phyloP scores from a whole-genome alignment of 2,888 invertebrate genomes.

The Coleophora deauratella region DNA sequence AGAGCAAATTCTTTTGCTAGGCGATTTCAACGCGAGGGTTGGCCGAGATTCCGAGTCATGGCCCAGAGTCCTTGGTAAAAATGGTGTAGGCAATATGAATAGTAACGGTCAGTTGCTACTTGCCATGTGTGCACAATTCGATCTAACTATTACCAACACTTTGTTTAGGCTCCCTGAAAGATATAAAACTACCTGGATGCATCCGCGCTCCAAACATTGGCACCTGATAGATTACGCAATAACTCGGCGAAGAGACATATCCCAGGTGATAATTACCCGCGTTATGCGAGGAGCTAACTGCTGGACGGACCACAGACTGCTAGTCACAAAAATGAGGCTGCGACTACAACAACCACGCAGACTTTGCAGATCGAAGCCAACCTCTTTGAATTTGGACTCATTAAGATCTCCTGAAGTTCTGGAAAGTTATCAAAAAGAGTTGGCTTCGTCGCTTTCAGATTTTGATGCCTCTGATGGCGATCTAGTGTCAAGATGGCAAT shows the following conservation, averaged over 20 bases:
- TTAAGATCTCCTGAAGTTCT: not conserved
- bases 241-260: conserved; percentile 12
- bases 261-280: conserved; percentile 18
- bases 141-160: conserved; percentile 17
- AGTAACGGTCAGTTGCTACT: conserved; percentile 19
- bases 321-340: conserved; percentile 12
- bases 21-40: conserved; percentile 16
- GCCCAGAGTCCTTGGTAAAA: conserved; percentile 18
- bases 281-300: conserved; percentile 20
- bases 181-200: conserved; percentile 24
- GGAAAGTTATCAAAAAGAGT: not conserved
- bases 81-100: conserved; percentile 23
- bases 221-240: conserved; percentile 19
- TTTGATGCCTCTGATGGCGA: not conserved
- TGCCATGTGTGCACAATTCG: conserved; percentile 17
- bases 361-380: not conserved
- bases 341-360: conserved; percentile 6
- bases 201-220: conserved; percentile 23
- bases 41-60: conserved; percentile 11
- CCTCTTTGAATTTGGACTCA: not conserved
- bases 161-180: conserved; percentile 20
- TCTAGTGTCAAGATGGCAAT: not conserved
- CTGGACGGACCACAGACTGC: conserved; percentile 19
- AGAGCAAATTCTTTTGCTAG: conserved; percentile 12
- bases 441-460: not conserved